phyloP scores from a whole-genome alignment of 2,113 vertebrate species.

The Numida meleagris region DNA sequence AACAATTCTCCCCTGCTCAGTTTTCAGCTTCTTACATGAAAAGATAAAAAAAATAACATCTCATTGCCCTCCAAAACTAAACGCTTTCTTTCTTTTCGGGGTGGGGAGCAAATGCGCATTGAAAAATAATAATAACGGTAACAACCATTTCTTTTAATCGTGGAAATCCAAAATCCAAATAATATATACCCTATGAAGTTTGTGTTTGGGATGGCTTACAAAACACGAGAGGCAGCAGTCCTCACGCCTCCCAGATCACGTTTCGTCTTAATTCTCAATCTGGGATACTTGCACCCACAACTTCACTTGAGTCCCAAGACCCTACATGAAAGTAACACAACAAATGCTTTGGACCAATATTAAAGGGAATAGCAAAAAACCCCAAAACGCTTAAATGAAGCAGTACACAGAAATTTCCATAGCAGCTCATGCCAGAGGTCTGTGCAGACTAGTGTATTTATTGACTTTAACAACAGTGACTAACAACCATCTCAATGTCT shows the following conservation, averaged over 20 bases:
- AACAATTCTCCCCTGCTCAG: background rate
- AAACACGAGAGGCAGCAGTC: background rate
- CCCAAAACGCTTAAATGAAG: background rate
- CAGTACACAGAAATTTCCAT: background rate
- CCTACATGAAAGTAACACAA: background rate
- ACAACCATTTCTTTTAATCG: background rate
- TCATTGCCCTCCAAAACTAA: background rate
- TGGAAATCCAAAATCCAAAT: background rate
- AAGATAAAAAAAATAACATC: background rate
- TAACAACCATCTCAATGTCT: background rate
- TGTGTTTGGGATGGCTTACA: background rate
- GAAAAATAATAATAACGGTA: background rate
- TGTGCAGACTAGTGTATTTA: background rate
- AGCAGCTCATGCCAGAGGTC: background rate
- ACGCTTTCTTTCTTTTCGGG: accelerated
- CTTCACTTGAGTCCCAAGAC: background rate
- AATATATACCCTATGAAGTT: no score
- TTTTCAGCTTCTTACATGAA: background rate
- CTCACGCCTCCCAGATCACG: background rate
- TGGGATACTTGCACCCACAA: background rate
- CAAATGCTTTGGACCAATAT: background rate
- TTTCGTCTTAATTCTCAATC: background rate
- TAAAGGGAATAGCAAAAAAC: background rate
- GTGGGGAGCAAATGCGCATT: background rate
- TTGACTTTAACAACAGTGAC: background rate